phyloP scores from a whole-genome alignment of 2,113 vertebrate genomes.

The Psittacula cyanocephala region DNA sequence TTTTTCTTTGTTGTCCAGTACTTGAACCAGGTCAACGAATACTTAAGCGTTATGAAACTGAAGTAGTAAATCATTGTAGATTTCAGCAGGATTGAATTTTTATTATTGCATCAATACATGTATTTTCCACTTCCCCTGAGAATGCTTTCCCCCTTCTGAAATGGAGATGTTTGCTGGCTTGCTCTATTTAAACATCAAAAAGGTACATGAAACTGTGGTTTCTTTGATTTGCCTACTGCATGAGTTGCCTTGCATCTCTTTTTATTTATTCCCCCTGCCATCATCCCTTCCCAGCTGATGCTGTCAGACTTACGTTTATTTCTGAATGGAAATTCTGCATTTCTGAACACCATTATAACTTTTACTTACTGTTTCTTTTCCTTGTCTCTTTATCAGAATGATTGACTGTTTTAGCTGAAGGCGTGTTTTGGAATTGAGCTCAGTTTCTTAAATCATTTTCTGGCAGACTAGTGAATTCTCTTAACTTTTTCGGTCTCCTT shows the following conservation, averaged over 20 bases:
- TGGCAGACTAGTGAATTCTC: neutral
- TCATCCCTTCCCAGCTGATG: neutral
- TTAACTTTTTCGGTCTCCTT: neutral
- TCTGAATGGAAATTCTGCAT: neutral
- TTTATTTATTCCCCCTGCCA: neutral
- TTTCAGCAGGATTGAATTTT: neutral
- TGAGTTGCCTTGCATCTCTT: neutral
- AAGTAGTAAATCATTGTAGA: neutral
- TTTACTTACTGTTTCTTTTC: neutral
- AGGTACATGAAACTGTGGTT: neutral
- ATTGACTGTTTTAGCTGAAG: neutral
- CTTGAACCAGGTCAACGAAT: neutral
- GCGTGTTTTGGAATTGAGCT: neutral
- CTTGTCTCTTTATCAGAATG: neutral
- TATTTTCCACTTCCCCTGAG: neutral
- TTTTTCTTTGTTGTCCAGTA: neutral
- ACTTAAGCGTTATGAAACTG: neutral
- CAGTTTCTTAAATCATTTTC: neutral
- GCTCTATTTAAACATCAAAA: neutral
- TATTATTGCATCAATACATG: neutral
- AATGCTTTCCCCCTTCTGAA: neutral
- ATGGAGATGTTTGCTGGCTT: neutral
- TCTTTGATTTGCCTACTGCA: neutral
- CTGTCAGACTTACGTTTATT: neutral
- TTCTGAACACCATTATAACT: neutral